These are phyloP conservation scores for Microplitis mediator DNA, from an alignment of 1,140 invertebrate genomes.

Conservation along the genomic window DNA sequence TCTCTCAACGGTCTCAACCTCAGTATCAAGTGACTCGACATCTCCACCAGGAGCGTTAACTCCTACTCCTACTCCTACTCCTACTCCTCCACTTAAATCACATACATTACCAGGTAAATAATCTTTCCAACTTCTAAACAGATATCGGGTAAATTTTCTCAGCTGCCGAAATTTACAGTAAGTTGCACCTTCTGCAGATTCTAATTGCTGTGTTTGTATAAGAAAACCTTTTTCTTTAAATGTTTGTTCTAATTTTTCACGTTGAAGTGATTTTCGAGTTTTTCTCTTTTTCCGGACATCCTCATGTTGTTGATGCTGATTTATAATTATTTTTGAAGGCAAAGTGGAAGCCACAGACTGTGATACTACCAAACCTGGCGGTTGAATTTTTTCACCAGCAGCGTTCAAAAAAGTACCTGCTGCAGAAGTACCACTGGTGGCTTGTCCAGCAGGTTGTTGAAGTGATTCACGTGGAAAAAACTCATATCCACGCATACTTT, in stretches of 20 bases:
- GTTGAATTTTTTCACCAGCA: constrained; percentile 63
- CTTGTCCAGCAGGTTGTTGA: constrained; percentile 63
- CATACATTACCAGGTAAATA: constrained; percentile 82
- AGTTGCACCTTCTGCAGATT: constrained; percentile 88
- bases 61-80: not conserved
- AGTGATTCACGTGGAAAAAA: constrained; percentile 75
- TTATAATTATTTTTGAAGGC: no score
- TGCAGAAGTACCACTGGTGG: constrained; percentile 45
- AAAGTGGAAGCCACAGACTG: no score
- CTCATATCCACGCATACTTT: constrained; percentile 77
- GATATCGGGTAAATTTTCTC: constrained; percentile 88
- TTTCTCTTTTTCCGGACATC: constrained; percentile 72
- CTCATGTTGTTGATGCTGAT: constrained; percentile 41
- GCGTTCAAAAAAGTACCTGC: constrained; percentile 63
- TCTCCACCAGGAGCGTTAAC: constrained; percentile 12
- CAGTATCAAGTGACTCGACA: constrained; percentile 33
- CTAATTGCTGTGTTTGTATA: constrained; percentile 90
- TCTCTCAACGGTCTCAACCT: constrained; percentile 26
- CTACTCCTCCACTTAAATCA: constrained; percentile 47
- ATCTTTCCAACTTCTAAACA: constrained; percentile 92
- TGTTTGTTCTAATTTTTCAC: constrained; percentile 88
- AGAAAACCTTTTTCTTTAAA: constrained; percentile 92
- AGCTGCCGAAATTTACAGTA: constrained; percentile 93
- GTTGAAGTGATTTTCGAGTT: constrained; percentile 79
- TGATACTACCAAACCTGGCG: constrained; percentile 29